These are phyloP conservation scores for Erpornis zantholeuca DNA, from an alignment of 2,113 vertebrate genomes.

Conservation along the genomic window DNA sequence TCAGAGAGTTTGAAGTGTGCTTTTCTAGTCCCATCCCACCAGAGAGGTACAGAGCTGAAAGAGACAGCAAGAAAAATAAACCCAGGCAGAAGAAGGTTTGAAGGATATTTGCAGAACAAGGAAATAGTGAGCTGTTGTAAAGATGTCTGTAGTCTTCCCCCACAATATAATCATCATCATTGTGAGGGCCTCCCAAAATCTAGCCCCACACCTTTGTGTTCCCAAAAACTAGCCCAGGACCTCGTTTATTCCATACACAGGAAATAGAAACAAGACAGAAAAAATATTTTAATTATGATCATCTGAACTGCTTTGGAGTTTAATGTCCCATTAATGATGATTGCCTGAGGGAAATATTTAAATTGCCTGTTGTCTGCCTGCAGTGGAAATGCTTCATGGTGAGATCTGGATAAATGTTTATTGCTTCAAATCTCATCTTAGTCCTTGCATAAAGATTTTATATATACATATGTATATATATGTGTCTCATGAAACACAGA, in stretches of 20 bases:
- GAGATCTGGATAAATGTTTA: background rate
- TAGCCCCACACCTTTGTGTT: background rate
- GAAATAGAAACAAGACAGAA: background rate
- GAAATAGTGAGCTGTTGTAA: background rate
- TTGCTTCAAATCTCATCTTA: background rate
- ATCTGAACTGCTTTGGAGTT: background rate
- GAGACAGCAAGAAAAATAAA: background rate
- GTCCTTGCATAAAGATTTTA: background rate
- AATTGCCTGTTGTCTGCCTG: background rate
- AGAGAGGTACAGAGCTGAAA: background rate
- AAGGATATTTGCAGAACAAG: background rate
- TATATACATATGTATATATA: too few relatives aligned
- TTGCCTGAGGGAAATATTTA: background rate
- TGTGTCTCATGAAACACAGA: background rate
- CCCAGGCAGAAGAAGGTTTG: background rate
- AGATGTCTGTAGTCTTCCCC: background rate
- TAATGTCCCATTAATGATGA: background rate
- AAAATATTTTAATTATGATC: constrained; percentile 7
- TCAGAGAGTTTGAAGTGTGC: background rate
- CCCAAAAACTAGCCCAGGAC: background rate
- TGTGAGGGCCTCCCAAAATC: background rate
- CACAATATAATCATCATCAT: background rate
- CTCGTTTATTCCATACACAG: background rate
- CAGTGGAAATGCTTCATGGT: background rate
- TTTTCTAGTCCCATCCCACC: background rate